A percentile compares a stretch with the other conserved stretches of the same genome.
phyloP scores from a whole-genome alignment of 2,113 vertebrate genomes.

The Cyprinodon brontotheroides region DNA sequence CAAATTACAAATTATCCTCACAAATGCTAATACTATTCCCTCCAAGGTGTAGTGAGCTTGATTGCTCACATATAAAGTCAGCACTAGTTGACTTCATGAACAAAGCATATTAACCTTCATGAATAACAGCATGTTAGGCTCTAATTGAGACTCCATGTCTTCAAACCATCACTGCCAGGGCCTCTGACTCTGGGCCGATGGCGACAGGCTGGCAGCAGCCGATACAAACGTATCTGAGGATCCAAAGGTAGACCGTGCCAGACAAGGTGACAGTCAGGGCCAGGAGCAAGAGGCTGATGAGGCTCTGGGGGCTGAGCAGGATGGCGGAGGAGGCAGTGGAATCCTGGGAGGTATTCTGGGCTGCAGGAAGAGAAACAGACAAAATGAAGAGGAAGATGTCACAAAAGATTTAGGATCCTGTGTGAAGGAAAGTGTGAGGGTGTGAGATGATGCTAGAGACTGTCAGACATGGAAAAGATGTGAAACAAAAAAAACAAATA shows the following conservation, averaged over 20 bases:
- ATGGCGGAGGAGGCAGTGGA: not conserved
- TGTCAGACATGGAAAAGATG: not conserved
- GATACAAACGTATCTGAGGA: conserved; percentile 53
- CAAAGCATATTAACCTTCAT: not conserved
- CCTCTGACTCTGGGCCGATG: conserved; percentile 26
- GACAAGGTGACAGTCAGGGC: conserved; percentile 40
- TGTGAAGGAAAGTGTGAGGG: not conserved
- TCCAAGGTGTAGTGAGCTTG: too few species aligned
- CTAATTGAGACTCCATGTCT: not conserved
- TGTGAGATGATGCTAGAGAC: not conserved
- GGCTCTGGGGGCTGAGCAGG: conserved; percentile 21
- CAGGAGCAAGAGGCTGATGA: conserved; percentile 54
- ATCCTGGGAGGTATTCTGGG: conserved; percentile 31
- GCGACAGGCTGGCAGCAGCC: conserved; percentile 53
- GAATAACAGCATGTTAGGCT: too few species aligned
- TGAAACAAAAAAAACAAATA: not conserved
- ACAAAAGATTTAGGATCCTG: not conserved
- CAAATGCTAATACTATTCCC: not conserved
- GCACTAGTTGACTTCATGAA: not conserved
- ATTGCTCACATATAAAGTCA: not conserved
- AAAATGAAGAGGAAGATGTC: not conserved
- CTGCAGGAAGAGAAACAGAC: conserved; percentile 7
- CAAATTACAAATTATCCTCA: not conserved
- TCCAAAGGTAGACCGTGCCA: conserved; percentile 38
- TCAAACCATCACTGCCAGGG: conserved; percentile 47